Conservation (phyloP, 2,113 vertebrate genomes). For the Thamnophis sirtalis region DNA sequence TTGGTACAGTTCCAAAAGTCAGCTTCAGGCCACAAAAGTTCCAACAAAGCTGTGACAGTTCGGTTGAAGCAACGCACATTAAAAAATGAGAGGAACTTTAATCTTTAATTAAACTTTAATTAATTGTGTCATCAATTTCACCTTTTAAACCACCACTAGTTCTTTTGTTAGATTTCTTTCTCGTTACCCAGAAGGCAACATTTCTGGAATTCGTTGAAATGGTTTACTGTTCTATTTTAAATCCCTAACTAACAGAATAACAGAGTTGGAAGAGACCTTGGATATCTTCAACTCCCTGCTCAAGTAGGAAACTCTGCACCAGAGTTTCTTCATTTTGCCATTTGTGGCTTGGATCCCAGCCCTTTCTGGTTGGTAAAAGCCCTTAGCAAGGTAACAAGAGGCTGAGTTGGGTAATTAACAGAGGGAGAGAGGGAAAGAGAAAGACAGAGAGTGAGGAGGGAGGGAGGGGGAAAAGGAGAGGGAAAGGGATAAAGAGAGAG, state of each 20-base stretch:
- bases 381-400: not conserved
- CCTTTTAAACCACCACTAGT: not conserved
- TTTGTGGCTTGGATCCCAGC: not conserved
- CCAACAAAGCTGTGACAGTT: not conserved
- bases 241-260: not conserved
- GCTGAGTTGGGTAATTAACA: not conserved
- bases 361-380: not conserved
- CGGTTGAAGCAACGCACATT: not conserved
- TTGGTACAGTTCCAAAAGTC: not conserved
- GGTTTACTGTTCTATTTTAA: not conserved
- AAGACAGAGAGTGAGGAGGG: no score
- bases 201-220: not conserved
- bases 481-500: no score
- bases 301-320: not conserved
- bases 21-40: not conserved
- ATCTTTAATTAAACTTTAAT: no score
- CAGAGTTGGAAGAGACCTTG: not conserved
- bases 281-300: not conserved
- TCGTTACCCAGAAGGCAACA: not conserved
- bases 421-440: not conserved
- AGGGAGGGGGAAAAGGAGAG: fast-evolving
- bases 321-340: not conserved
- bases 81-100: not conserved
- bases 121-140: not conserved
- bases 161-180: not conserved